Base-by-base conservation (phyloP, 2,888 invertebrate genomes). In the Hymenopus coronatus region DNA sequence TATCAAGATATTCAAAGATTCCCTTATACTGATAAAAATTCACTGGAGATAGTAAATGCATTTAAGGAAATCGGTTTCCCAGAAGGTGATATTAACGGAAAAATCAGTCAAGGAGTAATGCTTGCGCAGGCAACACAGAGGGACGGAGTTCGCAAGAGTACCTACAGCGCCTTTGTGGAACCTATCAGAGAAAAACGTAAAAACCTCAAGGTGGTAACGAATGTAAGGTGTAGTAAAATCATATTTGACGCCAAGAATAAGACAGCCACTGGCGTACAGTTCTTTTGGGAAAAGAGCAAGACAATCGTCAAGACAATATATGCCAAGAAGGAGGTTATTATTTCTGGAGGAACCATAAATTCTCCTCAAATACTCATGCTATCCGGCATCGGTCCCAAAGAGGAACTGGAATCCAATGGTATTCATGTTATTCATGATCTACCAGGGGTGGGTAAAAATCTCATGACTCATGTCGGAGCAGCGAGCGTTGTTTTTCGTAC, bases 391-490 rank as follows among this genome's bases (percentile, higher is more conserved):
- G 89, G 89, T 20, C 33, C 82, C 8, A 28, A 87, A n/a, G 87
- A 87, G 81, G 3, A 46, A 1, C 28, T 87, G 20, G 27, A 28
- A 87, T 82, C 87, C 1, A 1, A 82, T 0, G 87, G 87, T n/a
- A 87, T 87, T 33, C 89, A 92, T 0, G 92, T 93, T 7, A 82
- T 94, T 20, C 89, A 92, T 82, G 92, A 94, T 90, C 91, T 94
- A n/a, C 92, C 93, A 4, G 46, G 46, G 0, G 94, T 94, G 0
- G 95, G 94, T 0, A 27, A 95, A 91, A 97, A 98, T 93, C 94
- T 97, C 0, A 97, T 97, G 92, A 82, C 82, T 82, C 87, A 87
- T 28, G 20, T 25, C 15, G 30, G 81, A 27, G 28, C 87, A 28
- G 30, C 28, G 4, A 14, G 46, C 7, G n/a, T 3, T 46, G 8